Conservation (phyloP, 2,113 vertebrate species). For the Mormoops blainvillei region DNA sequence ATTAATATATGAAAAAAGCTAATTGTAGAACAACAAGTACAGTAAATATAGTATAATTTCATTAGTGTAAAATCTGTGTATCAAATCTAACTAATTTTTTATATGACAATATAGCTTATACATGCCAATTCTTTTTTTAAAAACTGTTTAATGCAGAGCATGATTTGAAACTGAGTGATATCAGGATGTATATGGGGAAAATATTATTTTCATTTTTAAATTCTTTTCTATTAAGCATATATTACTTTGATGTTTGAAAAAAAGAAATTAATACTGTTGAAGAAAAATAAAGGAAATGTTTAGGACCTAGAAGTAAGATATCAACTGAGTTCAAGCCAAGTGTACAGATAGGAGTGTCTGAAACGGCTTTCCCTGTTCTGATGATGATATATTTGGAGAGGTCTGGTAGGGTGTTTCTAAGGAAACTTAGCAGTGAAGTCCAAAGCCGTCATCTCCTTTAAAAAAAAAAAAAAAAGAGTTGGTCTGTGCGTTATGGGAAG, state of each 20-base stretch:
- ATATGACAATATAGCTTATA: neutral
- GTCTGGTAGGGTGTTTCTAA: slow-evolving; percentile 39
- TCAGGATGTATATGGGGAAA: neutral
- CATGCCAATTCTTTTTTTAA: neutral
- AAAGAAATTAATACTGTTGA: slow-evolving; percentile 10
- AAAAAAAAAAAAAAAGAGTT: neutral
- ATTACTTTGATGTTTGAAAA: slow-evolving; percentile 4
- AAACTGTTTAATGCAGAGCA: neutral
- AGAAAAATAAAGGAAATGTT: slow-evolving; percentile 35
- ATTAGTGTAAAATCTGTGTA: neutral
- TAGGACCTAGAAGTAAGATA: slow-evolving; percentile 22
- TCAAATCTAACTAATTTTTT: neutral
- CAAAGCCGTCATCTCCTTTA: slow-evolving; percentile 20
- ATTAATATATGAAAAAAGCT: neutral
- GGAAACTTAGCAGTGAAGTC: slow-evolving; percentile 48
- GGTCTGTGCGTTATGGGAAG: slow-evolving; percentile 31
- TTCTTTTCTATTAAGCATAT: neutral
- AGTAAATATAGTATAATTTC: neutral
- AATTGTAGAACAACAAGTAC: neutral
- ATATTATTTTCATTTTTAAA: neutral
- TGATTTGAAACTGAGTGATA: neutral
- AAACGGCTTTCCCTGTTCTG: slow-evolving; percentile 25
- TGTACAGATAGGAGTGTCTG: slow-evolving; percentile 29
- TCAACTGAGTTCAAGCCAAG: slow-evolving; percentile 32
- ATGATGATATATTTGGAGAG: slow-evolving; percentile 35